Evolutionary conservation across 2,888 invertebrate species (phyloP).

Genomic region (Lampropteryx suffumata): DNA sequence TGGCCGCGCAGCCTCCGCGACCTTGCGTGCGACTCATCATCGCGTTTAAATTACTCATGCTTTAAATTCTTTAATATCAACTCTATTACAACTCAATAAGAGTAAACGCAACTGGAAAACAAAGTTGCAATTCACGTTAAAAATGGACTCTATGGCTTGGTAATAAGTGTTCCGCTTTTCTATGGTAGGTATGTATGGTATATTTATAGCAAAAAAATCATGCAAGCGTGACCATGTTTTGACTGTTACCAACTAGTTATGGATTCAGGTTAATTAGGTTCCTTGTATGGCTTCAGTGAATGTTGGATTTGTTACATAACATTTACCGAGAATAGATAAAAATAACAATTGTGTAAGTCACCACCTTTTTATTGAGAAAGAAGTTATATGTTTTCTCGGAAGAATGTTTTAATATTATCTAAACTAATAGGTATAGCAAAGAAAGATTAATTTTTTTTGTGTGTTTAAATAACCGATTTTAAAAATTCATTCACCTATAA

Average conservation of each 20-base stretch:
- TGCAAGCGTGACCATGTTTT: conserved; percentile 6
- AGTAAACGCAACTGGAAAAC: not conserved
- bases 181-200: not conserved
- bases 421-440: no score
- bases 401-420: no score
- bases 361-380: no score
- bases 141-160: not conserved
- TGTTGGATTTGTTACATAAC: conserved; percentile 3
- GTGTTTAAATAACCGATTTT: no score
- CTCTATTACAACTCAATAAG: conserved; percentile 8
- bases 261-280: conserved; percentile 26
- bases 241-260: conserved; percentile 11
- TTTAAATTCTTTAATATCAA: not conserved
- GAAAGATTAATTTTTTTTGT: no score
- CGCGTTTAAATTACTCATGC: conserved; percentile 18
- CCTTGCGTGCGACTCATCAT: conserved; percentile 50
- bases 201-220: conserved; percentile 1
- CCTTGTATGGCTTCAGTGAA: conserved; percentile 21
- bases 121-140: not conserved
- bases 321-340: no score
- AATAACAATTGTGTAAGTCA: no score
- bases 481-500: no score
- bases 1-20: conserved; percentile 71
- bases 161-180: not conserved
- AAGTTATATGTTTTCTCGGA: no score